A percentile compares a stretch with the other conserved stretches of the same genome.
Evolutionary conservation across 1,140 invertebrate genomes (phyloP).

Genomic region (Drosophila sechellia): DNA sequence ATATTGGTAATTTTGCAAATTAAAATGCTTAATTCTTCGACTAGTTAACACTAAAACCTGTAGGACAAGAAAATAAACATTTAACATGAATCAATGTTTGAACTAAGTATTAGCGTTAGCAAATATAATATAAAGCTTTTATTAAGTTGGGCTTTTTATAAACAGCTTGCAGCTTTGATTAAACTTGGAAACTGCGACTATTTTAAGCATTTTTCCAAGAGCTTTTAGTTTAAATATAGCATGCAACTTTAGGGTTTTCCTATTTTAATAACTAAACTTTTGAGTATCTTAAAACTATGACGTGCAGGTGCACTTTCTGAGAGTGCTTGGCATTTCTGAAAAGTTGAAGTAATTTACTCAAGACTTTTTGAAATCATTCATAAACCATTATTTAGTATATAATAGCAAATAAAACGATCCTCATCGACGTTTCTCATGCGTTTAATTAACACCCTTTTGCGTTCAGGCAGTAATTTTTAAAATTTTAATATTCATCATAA

Average conservation of each 20-base stretch:
- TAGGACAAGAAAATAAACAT: slow-evolving; percentile 1
- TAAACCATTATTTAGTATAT: too few species aligned
- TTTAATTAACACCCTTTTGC: not conserved
- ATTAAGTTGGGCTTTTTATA: slow-evolving; percentile 14
- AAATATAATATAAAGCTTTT: slow-evolving; percentile 5
- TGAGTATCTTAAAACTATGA: too few species aligned
- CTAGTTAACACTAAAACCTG: not conserved
- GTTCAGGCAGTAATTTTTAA: too few species aligned
- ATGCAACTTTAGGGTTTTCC: not conserved
- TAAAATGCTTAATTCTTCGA: not conserved
- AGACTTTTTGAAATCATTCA: too few species aligned
- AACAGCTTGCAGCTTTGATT: not conserved
- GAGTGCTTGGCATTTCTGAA: too few species aligned
- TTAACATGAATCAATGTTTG: not conserved
- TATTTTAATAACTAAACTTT: too few species aligned
- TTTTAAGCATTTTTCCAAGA: slow-evolving; percentile 3
- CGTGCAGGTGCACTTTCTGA: too few species aligned
- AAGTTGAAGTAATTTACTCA: too few species aligned
- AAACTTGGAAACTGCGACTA: slow-evolving; percentile 14
- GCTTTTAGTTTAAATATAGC: slow-evolving; percentile 4
- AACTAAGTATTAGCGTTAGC: not conserved
- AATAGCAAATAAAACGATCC: too few species aligned
- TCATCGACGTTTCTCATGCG: not conserved
- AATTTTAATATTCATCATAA: too few species aligned
- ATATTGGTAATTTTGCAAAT: too few species aligned